Percentiles rank a stretch among this genome's conserved stretches.
These are phyloP conservation scores for Protaetia brevitarsis DNA, from an alignment of 1,140 invertebrate species.

Conservation along the genomic window DNA sequence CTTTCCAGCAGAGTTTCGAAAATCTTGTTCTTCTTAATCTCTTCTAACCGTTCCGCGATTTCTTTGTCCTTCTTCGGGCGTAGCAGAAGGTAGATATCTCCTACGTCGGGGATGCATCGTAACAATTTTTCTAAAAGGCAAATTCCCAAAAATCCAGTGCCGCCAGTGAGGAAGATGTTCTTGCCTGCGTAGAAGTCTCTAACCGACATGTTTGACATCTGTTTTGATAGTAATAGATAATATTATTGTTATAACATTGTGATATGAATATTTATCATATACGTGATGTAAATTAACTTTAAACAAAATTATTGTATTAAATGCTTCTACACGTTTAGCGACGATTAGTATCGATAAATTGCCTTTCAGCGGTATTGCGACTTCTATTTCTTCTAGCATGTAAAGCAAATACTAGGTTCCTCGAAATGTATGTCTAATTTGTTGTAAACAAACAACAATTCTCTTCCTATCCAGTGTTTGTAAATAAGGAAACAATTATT, in stretches of 20 bases:
- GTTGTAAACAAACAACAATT: no score
- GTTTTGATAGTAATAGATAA: not conserved
- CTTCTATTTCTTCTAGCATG: no score
- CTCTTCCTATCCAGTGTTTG: no score
- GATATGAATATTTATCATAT: no score
- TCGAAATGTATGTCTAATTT: no score
- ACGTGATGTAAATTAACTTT: no score
- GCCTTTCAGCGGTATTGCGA: no score
- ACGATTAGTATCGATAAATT: no score
- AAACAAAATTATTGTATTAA: no score
- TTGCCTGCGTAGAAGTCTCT: conserved; percentile 58
- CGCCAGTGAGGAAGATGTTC: conserved; percentile 72
- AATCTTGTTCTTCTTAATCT: conserved; percentile 64
- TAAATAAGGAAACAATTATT: no score
- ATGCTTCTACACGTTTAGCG: no score
- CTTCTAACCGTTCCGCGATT: conserved; percentile 64
- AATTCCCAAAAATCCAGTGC: conserved; percentile 81
- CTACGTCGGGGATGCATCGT: conserved; percentile 69
- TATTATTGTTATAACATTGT: not conserved
- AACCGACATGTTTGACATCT: conserved; percentile 21
- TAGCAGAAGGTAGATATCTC: conserved; percentile 77
- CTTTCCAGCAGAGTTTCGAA: conserved; percentile 43
- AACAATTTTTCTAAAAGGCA: conserved; percentile 87
- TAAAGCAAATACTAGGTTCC: no score
- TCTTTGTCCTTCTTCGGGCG: conserved; percentile 76